phyloP scores from a whole-genome alignment of 1,140 invertebrate genomes.

The Papilio dardanus region DNA sequence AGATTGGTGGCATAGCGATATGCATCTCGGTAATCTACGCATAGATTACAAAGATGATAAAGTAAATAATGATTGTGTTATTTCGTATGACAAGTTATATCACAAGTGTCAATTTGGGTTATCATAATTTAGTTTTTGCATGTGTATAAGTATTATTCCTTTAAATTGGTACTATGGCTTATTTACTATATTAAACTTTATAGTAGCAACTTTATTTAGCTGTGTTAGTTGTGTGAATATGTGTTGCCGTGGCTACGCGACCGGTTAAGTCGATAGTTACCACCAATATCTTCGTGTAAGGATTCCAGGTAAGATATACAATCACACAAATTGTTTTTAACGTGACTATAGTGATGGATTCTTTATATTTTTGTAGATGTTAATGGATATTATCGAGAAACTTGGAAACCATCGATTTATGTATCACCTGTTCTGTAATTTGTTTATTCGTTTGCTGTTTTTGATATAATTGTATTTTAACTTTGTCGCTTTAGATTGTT shows the following conservation, averaged over 20 bases:
- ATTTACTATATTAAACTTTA: background rate
- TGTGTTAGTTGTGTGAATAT: background rate
- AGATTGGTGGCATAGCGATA: background rate
- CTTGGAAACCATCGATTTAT: background rate
- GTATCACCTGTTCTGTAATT: background rate
- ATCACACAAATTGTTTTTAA: conserved; percentile 21
- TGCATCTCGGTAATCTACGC: background rate
- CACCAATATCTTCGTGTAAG: conserved; percentile 30
- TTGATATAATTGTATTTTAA: background rate
- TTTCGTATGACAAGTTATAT: background rate
- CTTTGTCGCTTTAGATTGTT: background rate
- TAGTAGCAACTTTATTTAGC: background rate
- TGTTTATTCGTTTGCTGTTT: background rate
- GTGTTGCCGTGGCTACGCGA: conserved; percentile 19
- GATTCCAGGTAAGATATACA: conserved; percentile 30
- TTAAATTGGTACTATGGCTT: background rate
- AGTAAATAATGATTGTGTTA: conserved; percentile 2
- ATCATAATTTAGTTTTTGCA: background rate
- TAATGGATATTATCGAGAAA: background rate
- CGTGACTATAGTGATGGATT: conserved; percentile 4
- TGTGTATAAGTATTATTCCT: background rate
- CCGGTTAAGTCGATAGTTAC: conserved; percentile 20
- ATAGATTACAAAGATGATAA: background rate
- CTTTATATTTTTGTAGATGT: background rate
- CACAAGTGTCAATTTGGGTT: background rate